Evolutionary conservation across 2,113 vertebrate genomes (phyloP).

Genomic region (Cepphus grylle): DNA sequence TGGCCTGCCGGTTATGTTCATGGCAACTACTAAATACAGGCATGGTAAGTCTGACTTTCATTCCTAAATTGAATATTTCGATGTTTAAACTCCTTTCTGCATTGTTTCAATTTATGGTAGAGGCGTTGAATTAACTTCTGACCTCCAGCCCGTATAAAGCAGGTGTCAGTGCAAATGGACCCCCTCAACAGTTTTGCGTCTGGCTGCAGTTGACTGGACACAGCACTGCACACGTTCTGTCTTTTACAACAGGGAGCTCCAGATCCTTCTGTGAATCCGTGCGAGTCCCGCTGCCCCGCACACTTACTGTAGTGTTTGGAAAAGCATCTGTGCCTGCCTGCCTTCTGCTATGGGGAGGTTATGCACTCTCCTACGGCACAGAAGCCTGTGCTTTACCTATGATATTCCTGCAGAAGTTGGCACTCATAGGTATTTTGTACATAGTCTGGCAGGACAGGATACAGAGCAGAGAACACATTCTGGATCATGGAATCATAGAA

Average conservation of each 20-base stretch:
- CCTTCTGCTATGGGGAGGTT: background rate
- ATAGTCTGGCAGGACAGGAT: background rate
- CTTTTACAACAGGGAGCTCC: background rate
- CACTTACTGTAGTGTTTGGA: background rate
- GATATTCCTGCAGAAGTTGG: background rate
- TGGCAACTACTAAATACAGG: constrained; percentile 86
- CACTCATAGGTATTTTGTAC: background rate
- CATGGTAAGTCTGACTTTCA: constrained; percentile 69
- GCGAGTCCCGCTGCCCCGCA: background rate
- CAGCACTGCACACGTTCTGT: background rate
- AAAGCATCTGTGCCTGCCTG: background rate
- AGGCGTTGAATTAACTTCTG: background rate
- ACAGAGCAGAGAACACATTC: background rate
- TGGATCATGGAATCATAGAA: background rate
- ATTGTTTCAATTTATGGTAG: background rate
- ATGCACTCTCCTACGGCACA: background rate
- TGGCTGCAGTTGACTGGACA: background rate
- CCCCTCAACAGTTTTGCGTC: background rate
- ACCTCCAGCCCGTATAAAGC: background rate
- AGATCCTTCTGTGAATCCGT: fast-evolving
- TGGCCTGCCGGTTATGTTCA: constrained; percentile 97
- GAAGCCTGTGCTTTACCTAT: background rate
- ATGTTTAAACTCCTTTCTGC: background rate
- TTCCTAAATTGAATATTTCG: background rate
- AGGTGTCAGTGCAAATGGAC: background rate